Base-by-base conservation (phyloP, 2,888 invertebrate genomes). In the Polydesmus complanatus region DNA sequence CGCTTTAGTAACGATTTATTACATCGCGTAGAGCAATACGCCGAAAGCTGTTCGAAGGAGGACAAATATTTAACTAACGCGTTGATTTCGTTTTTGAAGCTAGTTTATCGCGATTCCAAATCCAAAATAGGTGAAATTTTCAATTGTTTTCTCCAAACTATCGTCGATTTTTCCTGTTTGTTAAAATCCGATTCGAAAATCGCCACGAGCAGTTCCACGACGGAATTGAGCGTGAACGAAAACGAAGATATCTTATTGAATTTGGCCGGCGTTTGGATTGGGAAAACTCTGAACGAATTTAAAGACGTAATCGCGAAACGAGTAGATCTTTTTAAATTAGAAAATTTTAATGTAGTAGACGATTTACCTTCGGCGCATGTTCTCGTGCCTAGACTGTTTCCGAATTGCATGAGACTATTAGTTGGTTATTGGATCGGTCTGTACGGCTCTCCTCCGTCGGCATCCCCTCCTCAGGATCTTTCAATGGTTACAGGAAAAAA, bases 351-450 rank as follows among this genome's bases (percentile, higher is more conserved):
- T 25, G 19, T 14, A 19, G 49, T 57, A 25, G 60, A 60, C 11
- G 63, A 63, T 19, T 19, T 63, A 18, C 63, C 63, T 1, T 19
- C 63, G 5, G 47, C 61, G 14, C 49, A 63, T 27, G 27, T 26
- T 8, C 25, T 63, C 8, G 57, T 63, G 19, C 8, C 22, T 1
- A 60, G 61, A 54, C 49, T 63, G 19, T 63, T 63, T 54, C 63
- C 63, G 3, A 51, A 57, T n/a, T 63, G 63, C 23, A 63, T 63
- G 63, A 27, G 49, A 48, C 37, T 63, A 11, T 50, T 63, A 3
- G 48, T 63, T 11, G 58, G 63, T n/a, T 48, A 63, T 37, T 63
- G 63, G 63, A 63, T 61, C 25, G 63, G 63, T 21, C 54, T 63
- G 2, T 63, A 63, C 26, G 52, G 27, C 2, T 57, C 57, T 21